A percentile compares a stretch with the other conserved stretches of the same genome.
phyloP scores from a whole-genome alignment of 2,797 vertebrate species.

The Siniperca undulata region DNA sequence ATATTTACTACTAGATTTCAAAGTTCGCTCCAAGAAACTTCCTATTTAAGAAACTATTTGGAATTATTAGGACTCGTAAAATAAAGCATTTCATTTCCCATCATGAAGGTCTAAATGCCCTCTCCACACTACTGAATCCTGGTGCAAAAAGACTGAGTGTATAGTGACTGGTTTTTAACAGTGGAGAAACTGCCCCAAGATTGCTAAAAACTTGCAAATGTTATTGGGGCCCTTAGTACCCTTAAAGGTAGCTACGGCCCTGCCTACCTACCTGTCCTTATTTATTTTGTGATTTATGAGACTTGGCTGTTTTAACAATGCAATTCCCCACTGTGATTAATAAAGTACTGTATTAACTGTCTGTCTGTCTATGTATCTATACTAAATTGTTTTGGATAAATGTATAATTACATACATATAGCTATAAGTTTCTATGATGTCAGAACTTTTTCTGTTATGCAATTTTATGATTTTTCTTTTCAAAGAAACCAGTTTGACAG shows the following conservation, averaged over 20 bases:
- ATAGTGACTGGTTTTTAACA: conserved; percentile 5
- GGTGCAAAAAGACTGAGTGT: conserved; percentile 4
- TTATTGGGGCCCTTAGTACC: neutral
- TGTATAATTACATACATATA: neutral
- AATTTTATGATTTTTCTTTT: neutral
- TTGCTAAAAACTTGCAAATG: neutral
- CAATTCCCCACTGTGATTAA: neutral
- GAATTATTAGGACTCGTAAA: conserved; percentile 1
- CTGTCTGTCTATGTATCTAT: neutral
- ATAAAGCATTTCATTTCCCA: neutral
- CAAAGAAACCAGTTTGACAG: conserved; percentile 66
- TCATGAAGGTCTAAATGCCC: neutral
- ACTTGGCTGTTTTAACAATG: neutral
- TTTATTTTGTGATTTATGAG: conserved; percentile 7
- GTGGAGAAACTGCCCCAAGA: neutral
- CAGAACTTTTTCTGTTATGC: neutral
- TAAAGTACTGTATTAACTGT: neutral
- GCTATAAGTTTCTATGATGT: conserved; percentile 14
- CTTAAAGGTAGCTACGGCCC: neutral
- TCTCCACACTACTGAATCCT: neutral
- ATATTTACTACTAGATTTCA: neutral
- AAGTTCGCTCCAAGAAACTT: neutral
- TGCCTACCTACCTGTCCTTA: neutral
- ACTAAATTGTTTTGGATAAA: conserved; percentile 5
- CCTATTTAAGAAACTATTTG: neutral